phyloP scores from a whole-genome alignment of 2,888 invertebrate genomes.

The Ptilodon capucinus region DNA sequence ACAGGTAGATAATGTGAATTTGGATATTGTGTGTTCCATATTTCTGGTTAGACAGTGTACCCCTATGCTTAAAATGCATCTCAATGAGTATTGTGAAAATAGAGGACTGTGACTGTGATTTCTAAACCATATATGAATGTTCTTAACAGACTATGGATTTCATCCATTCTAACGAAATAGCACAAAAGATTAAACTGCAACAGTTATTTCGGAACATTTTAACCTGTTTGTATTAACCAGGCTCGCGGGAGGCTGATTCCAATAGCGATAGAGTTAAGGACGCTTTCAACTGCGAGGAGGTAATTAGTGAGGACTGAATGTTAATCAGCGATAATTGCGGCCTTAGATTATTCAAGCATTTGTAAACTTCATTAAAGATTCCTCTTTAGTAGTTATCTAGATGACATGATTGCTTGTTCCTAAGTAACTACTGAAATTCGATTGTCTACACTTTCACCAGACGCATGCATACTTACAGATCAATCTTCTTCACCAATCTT shows the following conservation, averaged over 20 bases:
- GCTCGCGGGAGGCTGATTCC: constrained; percentile 8
- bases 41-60: background rate
- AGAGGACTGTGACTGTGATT: background rate
- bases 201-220: background rate
- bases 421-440: background rate
- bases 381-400: constrained; percentile 5
- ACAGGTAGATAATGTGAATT: background rate
- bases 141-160: too few relatives aligned
- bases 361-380: constrained; percentile 18
- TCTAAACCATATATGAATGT: too few relatives aligned
- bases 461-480: too few relatives aligned
- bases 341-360: constrained; percentile 23
- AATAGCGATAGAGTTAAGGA: constrained; percentile 18
- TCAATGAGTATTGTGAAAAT: background rate
- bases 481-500: too few relatives aligned
- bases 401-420: background rate
- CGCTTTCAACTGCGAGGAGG: constrained; percentile 27
- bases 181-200: background rate
- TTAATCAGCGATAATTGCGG: constrained; percentile 15
- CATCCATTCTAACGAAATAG: background rate
- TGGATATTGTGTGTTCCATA: background rate
- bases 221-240: background rate
- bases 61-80: background rate
- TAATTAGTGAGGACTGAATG: constrained; percentile 26
- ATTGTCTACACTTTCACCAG: too few relatives aligned